Percentiles rank a stretch among this genome's conserved stretches.
Evolutionary conservation across 2,113 vertebrate genomes (phyloP).

Genomic region (Pachyramphus minor): DNA sequence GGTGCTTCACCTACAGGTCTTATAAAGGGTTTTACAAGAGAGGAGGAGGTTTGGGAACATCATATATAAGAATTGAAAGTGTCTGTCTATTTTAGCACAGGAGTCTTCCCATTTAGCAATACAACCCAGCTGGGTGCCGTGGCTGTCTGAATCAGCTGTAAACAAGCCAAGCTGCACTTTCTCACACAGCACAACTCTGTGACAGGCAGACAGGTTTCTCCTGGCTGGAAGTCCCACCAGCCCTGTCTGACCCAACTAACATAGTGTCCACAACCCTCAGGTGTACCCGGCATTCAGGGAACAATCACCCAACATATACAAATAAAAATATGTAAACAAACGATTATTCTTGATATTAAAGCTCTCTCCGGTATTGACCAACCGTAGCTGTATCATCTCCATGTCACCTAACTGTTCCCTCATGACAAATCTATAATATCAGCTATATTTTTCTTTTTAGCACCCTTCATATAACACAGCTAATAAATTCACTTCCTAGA

Average conservation of each 20-base stretch:
- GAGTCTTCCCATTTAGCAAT: fast-evolving
- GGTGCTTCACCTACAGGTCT: not conserved
- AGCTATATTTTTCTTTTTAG: not conserved
- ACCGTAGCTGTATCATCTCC: not conserved
- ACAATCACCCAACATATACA: not conserved
- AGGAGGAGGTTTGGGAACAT: not conserved
- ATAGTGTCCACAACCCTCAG: not conserved
- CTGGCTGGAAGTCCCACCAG: not conserved
- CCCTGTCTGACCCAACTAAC: not conserved
- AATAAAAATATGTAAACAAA: not conserved
- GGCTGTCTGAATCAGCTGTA: not conserved
- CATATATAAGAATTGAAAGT: not conserved
- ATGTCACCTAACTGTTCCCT: not conserved
- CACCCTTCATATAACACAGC: not conserved
- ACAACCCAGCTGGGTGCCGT: fast-evolving
- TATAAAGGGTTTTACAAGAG: not conserved
- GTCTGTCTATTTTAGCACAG: not conserved
- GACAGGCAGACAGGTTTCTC: not conserved
- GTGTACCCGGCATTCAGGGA: not conserved
- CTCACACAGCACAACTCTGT: fast-evolving
- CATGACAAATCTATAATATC: not conserved
- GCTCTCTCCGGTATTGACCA: not conserved
- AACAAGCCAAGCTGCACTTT: not conserved
- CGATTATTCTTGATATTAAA: not conserved
- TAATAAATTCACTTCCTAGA: slow-evolving; percentile 10